Percentiles rank a stretch among this genome's conserved stretches.
phyloP scores from a whole-genome alignment of 2,113 vertebrate species.

The Podarcis cretensis region DNA sequence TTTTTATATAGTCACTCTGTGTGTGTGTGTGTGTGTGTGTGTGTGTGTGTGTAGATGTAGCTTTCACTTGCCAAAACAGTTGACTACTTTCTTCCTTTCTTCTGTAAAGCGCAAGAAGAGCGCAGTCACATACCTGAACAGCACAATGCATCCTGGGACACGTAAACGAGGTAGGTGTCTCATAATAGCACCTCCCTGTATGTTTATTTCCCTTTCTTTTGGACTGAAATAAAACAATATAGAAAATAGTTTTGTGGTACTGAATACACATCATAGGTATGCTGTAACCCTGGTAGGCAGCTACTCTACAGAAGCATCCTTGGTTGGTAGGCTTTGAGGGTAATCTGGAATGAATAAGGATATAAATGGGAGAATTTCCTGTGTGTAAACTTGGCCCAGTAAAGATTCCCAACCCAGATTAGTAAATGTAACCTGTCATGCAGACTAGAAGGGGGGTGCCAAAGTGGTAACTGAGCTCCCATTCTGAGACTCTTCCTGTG shows the following conservation, averaged over 20 bases:
- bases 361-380: neutral
- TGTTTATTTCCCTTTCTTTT: slow-evolving; percentile 38
- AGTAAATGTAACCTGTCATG: neutral
- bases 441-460: neutral
- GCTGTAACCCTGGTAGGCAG: neutral
- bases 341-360: neutral
- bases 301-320: neutral
- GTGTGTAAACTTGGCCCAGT: neutral
- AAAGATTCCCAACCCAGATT: neutral
- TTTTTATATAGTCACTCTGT: neutral
- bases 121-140: slow-evolving; percentile 97
- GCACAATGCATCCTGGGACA: slow-evolving; percentile 95
- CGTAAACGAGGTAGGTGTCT: slow-evolving; percentile 93
- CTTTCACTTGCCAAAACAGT: neutral
- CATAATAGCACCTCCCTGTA: slow-evolving; percentile 22
- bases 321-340: neutral
- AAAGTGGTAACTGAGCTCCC: neutral
- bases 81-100: slow-evolving; percentile 23
- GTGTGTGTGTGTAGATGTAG: neutral
- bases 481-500: neutral
- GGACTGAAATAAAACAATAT: slow-evolving; percentile 29
- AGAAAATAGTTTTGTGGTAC: slow-evolving; percentile 19
- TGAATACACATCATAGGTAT: slow-evolving; percentile 23
- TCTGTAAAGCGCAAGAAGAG: slow-evolving; percentile 94
- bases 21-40: neutral